Evolutionary conservation across 2,797 vertebrate genomes (phyloP).

Genomic region (Siniperca undulata): DNA sequence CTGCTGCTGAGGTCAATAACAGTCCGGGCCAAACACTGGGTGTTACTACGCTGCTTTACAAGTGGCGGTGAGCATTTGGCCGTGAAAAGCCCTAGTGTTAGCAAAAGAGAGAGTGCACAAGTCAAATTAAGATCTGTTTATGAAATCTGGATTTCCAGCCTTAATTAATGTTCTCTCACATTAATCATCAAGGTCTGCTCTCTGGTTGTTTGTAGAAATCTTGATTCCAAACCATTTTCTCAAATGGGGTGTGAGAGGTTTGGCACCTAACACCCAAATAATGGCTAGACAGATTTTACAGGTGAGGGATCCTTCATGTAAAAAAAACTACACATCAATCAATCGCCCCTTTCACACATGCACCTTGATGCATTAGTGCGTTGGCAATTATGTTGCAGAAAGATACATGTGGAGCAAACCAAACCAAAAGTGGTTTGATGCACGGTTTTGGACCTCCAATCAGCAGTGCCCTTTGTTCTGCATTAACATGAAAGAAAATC

Average conservation of each 20-base stretch:
- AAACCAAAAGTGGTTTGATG: neutral
- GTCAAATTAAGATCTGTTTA: slow-evolving; percentile 38
- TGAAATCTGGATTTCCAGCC: neutral
- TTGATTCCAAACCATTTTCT: neutral
- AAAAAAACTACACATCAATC: neutral
- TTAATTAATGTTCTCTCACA: slow-evolving; percentile 1
- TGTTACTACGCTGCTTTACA: slow-evolving; percentile 44
- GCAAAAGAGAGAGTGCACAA: slow-evolving; percentile 40
- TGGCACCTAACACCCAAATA: neutral
- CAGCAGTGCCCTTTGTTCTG: too few relatives aligned
- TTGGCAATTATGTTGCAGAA: neutral
- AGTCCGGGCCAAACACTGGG: slow-evolving; percentile 39
- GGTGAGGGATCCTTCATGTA: neutral
- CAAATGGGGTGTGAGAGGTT: neutral
- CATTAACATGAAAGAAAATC: too few relatives aligned
- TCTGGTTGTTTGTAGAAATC: neutral
- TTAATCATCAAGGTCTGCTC: neutral
- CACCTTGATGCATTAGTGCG: neutral
- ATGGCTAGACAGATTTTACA: neutral
- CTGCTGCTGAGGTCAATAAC: slow-evolving; percentile 53
- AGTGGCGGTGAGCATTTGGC: slow-evolving; percentile 39
- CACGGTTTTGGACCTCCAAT: too few relatives aligned
- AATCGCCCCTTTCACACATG: neutral
- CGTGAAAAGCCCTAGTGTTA: slow-evolving; percentile 46
- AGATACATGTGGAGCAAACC: neutral